Base-by-base conservation (phyloP, 2,113 vertebrate genomes). In the Etia nguti region DNA sequence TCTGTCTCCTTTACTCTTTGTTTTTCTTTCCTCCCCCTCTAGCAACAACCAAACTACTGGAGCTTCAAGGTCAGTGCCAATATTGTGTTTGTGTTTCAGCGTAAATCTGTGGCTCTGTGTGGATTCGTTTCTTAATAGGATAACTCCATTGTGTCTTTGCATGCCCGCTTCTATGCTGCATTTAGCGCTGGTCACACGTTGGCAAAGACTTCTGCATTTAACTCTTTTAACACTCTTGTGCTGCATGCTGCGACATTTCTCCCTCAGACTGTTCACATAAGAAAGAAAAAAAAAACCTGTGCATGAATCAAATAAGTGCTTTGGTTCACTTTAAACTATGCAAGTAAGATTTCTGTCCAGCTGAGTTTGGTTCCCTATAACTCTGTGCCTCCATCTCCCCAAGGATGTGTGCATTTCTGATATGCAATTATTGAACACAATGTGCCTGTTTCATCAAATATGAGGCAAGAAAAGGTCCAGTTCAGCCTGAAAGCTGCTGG, bases 61-160 rank as follows among this genome's bases (percentile, higher is more conserved):
- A 99, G 98, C 96, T 99, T 99, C 97, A 99, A 99, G 98, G 98
- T 99, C 97, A 99, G 98, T 98, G 97, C 90, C 94, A 91, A 81
- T 29, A 92, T 91, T 96, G 94, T 93, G 93, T 92, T 93, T 93
- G 92, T 92, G 83, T 90, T 85, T 92, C 65, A 57, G 91, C 6
- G 29, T 93, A 83, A 92, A 85, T 92, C 86, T 91, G 84, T 84
- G 75, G 79, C 50, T 90, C 83, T 87, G 86, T 94, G 92, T 88
- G 88, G 81, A 79, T 92, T 88, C 52, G 89, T 82, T 86, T 92
- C 80, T 52, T 88, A 85, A 93, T 79, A 80, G 83, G 90, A 91
- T 90, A 65, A 86, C 80, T 83, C 48, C 82, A 56, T 87, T 85
- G 84, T 90, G 84, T 80, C 81, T 90, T 20, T 93, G 92, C 89